Percentiles rank a stretch among this genome's conserved stretches.
Conservation (phyloP, 2,113 vertebrate genomes). For the Mohoua ochrocephala region DNA sequence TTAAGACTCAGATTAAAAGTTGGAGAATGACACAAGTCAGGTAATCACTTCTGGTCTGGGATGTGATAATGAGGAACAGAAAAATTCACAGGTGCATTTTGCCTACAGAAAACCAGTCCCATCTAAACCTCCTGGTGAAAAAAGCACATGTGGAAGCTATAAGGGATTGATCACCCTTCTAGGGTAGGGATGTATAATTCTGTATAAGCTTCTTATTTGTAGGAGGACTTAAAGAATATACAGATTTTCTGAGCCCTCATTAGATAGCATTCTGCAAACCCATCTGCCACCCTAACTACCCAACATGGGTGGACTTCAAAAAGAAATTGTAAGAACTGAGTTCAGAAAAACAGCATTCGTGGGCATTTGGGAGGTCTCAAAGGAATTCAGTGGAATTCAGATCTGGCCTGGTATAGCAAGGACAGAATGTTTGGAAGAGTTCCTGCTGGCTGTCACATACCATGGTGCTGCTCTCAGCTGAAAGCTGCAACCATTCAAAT, state of each 20-base stretch:
- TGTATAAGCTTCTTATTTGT: neutral
- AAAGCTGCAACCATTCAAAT: neutral
- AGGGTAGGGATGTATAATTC: neutral
- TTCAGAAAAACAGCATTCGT: neutral
- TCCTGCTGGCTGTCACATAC: neutral
- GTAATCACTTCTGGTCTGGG: neutral
- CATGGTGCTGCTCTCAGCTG: neutral
- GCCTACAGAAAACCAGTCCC: neutral
- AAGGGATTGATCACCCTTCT: neutral
- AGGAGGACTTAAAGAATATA: neutral
- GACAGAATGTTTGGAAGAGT: neutral
- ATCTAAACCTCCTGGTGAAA: neutral
- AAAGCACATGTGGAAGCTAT: neutral
- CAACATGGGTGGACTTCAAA: neutral
- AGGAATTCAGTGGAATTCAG: neutral
- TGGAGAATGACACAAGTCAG: neutral
- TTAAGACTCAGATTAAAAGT: neutral
- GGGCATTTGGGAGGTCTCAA: neutral
- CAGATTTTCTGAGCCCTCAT: neutral
- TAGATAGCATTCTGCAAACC: neutral
- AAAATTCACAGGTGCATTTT: neutral
- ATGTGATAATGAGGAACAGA: neutral
- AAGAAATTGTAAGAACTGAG: neutral
- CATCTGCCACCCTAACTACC: neutral
- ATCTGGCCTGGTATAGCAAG: neutral